A percentile compares a stretch with the other conserved stretches of the same genome.
Evolutionary conservation across 2,113 vertebrate species (phyloP).

Genomic region (human (Homo sapiens)): DNA sequence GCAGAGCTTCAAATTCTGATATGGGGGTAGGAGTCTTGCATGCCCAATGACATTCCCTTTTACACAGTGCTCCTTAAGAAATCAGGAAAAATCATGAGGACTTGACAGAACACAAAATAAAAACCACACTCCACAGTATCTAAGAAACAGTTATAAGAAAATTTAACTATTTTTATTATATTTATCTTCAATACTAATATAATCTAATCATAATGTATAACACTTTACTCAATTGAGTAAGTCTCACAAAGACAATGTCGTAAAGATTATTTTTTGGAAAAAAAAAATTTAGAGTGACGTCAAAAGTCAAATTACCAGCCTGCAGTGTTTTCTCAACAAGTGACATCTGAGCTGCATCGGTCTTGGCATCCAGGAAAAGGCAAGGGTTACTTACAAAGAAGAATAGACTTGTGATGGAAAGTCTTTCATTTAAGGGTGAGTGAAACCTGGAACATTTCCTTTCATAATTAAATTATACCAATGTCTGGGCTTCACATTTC

Average conservation of each 20-base stretch:
- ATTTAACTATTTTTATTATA: not conserved
- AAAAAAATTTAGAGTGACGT: not conserved
- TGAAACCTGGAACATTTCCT: not conserved
- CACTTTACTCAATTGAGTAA: not conserved
- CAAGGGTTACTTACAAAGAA: not conserved
- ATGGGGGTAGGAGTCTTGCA: not conserved
- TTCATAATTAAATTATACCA: not conserved
- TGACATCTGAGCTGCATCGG: slow-evolving; percentile 62
- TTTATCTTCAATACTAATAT: slow-evolving; percentile 24
- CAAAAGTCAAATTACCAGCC: not conserved
- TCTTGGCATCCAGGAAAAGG: not conserved
- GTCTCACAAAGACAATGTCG: not conserved
- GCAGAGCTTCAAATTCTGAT: not conserved
- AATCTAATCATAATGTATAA: not conserved
- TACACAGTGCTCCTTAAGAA: not conserved
- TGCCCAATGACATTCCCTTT: too few species aligned
- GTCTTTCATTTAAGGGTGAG: not conserved
- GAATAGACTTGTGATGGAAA: not conserved
- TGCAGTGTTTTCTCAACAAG: slow-evolving; percentile 69
- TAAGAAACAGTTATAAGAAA: not conserved
- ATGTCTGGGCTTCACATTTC: not conserved
- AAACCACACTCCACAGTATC: not conserved
- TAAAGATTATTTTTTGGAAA: not conserved
- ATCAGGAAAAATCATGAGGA: not conserved
- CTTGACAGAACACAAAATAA: not conserved